Conservation (phyloP, 2,797 vertebrate genomes). For the Sebastes vulpes region DNA sequence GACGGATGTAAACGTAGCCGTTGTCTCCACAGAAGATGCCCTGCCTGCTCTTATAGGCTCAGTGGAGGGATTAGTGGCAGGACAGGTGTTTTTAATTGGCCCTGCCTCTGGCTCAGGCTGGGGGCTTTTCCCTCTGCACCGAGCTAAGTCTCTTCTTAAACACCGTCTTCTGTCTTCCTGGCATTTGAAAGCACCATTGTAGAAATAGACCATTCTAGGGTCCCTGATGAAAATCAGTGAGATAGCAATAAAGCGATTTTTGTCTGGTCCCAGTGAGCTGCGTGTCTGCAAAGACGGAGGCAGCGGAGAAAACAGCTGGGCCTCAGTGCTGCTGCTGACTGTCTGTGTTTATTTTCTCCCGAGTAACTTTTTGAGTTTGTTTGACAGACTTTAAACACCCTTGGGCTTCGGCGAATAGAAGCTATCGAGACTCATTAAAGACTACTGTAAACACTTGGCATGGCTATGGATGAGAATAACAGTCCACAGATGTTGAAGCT, state of each 20-base stretch:
- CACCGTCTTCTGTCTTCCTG: neutral
- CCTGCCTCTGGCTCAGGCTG: slow-evolving; percentile 16
- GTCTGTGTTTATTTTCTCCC: slow-evolving; percentile 52
- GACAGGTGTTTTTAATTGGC: slow-evolving; percentile 75
- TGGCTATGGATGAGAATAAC: slow-evolving; percentile 24
- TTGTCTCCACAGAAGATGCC: slow-evolving; percentile 3
- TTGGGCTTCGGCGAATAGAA: neutral
- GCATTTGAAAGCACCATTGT: slow-evolving; percentile 15
- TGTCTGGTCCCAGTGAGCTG: neutral
- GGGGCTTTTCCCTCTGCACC: slow-evolving; percentile 21
- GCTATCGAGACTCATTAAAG: slow-evolving; percentile 8
- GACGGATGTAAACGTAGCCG: neutral
- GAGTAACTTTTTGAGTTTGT: slow-evolving; percentile 44
- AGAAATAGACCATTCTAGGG: neutral
- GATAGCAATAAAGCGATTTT: neutral
- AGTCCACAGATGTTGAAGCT: neutral
- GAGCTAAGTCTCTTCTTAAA: slow-evolving; percentile 27
- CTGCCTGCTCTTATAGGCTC: slow-evolving; percentile 20
- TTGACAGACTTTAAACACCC: slow-evolving; percentile 51
- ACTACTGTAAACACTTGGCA: slow-evolving; percentile 37
- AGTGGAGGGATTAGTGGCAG: slow-evolving; percentile 36
- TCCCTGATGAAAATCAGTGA: neutral
- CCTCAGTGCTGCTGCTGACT: neutral
- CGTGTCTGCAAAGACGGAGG: slow-evolving; percentile 2
- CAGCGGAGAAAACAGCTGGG: slow-evolving; percentile 13